Evolutionary conservation across 2,888 invertebrate genomes (phyloP).

Genomic region (Amphipyra tragopoginis): DNA sequence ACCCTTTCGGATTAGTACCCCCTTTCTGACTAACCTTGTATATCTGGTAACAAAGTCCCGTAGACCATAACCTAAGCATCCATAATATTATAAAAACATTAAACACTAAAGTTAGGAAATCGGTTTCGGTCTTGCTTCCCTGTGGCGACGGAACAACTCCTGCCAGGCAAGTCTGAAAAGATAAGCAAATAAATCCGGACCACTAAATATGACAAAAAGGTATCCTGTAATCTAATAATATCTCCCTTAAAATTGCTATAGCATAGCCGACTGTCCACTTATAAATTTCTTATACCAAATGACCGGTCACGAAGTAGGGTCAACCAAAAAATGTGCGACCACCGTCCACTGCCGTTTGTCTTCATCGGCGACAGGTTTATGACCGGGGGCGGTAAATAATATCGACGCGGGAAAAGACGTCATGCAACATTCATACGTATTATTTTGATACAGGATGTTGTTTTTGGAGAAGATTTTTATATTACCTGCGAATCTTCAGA

Average conservation of each 20-base stretch:
- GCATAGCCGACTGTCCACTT: slow-evolving; percentile 30
- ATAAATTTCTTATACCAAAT: slow-evolving; percentile 39
- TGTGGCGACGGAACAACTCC: too few species aligned
- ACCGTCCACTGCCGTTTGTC: slow-evolving; percentile 82
- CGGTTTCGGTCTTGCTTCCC: too few species aligned
- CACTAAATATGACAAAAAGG: neutral
- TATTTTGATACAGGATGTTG: slow-evolving; percentile 68
- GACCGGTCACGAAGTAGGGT: slow-evolving; percentile 70
- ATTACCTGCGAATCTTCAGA: too few species aligned
- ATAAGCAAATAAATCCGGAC: too few species aligned
- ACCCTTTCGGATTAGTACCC: too few species aligned
- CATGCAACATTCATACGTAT: slow-evolving; percentile 87
- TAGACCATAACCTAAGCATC: too few species aligned
- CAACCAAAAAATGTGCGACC: slow-evolving; percentile 79
- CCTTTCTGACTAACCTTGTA: too few species aligned
- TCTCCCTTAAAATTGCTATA: slow-evolving; percentile 12
- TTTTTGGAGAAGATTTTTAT: neutral
- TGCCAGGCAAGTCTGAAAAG: too few species aligned
- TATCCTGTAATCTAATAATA: slow-evolving; percentile 20
- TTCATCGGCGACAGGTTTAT: slow-evolving; percentile 87
- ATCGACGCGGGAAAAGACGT: slow-evolving; percentile 79
- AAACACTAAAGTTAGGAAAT: too few species aligned
- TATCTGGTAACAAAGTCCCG: too few species aligned
- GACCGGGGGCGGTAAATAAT: slow-evolving; percentile 86
- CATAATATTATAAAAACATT: too few species aligned